phyloP scores from a whole-genome alignment of 2,888 invertebrate genomes.

The Drosophila quinaria region DNA sequence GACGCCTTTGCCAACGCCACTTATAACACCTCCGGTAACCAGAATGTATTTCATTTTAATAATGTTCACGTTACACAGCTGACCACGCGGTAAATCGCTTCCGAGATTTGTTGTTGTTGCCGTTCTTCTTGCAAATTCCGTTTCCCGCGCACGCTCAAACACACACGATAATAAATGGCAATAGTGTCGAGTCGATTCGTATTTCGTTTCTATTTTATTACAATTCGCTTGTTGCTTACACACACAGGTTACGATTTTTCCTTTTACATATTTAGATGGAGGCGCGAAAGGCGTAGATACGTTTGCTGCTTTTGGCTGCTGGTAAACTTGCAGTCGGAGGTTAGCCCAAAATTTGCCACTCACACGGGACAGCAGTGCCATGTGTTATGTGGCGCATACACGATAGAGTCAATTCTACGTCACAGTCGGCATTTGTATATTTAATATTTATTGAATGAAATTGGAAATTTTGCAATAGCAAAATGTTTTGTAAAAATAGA shows the following conservation, averaged over 20 bases:
- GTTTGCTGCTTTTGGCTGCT: neutral
- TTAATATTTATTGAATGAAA: no score
- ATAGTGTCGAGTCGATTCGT: neutral
- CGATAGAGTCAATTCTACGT: neutral
- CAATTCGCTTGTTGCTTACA: constrained; percentile 4
- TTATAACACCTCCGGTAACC: constrained; percentile 99
- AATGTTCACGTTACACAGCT: constrained; percentile 3
- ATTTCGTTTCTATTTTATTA: constrained; percentile 4
- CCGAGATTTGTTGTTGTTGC: neutral
- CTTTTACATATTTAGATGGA: constrained; percentile 9
- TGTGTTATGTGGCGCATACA: constrained; percentile 16
- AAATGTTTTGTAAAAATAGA: neutral
- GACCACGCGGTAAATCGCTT: constrained; percentile 29
- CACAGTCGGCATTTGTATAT: neutral
- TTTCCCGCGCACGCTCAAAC: constrained; percentile 15
- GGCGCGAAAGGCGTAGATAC: constrained; percentile 15
- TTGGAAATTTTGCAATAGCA: neutral
- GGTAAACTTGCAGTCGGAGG: constrained; percentile 1
- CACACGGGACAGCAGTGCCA: constrained; percentile 1
- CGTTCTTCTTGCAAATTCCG: constrained; percentile 1
- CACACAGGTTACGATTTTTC: constrained; percentile 2
- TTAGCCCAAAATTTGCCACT: constrained; percentile 5
- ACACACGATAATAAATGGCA: constrained; percentile 4
- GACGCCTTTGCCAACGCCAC: constrained; percentile 98
- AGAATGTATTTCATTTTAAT: constrained; percentile 97